Evolutionary conservation across 2,888 invertebrate species (phyloP).

Genomic region (Trachelus stipa): DNA sequence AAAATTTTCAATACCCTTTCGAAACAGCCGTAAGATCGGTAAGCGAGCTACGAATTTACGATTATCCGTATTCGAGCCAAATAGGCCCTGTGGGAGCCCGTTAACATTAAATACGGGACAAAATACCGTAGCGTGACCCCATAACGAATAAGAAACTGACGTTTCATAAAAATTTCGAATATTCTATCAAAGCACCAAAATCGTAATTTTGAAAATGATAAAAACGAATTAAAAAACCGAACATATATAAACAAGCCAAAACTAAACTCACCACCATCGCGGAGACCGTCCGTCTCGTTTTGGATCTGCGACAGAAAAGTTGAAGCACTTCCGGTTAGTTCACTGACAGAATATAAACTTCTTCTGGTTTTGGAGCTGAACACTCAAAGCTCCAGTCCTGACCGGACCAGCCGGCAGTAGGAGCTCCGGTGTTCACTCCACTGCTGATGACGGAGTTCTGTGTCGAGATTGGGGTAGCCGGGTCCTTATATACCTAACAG

Average conservation of each 20-base stretch:
- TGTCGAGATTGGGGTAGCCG: slow-evolving; percentile 28
- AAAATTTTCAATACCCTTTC: background rate
- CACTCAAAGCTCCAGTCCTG: slow-evolving; percentile 27
- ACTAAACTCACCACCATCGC: slow-evolving; percentile 53
- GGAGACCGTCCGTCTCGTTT: slow-evolving; percentile 23
- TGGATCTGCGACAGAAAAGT: slow-evolving; percentile 53
- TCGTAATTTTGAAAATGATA: slow-evolving; percentile 28
- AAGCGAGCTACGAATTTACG: background rate
- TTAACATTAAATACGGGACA: background rate
- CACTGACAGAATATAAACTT: slow-evolving; percentile 25
- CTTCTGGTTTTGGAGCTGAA: slow-evolving; percentile 1
- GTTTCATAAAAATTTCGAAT: slow-evolving; percentile 51
- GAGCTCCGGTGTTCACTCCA: slow-evolving; percentile 39
- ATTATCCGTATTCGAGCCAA: background rate
- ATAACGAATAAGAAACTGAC: slow-evolving; percentile 2
- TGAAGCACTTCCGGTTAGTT: slow-evolving; percentile 48
- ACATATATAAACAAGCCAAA: slow-evolving; percentile 48
- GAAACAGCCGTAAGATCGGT: background rate
- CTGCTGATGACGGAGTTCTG: slow-evolving; percentile 49
- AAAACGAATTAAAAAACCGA: slow-evolving; percentile 16
- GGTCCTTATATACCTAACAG: slow-evolving; percentile 51
- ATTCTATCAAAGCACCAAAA: slow-evolving; percentile 66
- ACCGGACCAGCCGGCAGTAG: slow-evolving; percentile 47
- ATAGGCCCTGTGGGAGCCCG: background rate
- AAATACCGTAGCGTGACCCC: background rate